Evolutionary conservation across 37 sponge, comb jelly and placozoan genomes (phyloP).

Genomic region (Haliclona indistincta): DNA sequence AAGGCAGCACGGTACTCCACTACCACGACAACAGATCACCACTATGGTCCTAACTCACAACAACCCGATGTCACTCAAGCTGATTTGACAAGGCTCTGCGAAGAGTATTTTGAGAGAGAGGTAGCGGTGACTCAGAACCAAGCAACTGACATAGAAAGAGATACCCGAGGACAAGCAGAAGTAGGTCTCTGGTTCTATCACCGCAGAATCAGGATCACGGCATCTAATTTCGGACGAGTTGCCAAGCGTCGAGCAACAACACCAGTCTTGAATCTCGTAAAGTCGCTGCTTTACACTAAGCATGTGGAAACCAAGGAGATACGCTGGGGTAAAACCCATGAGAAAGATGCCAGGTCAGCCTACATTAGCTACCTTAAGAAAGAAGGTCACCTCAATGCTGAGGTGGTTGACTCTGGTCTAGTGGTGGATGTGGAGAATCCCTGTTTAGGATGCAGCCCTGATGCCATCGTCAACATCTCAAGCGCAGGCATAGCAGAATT

Average conservation of each 20-base stretch:
- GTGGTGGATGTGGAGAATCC: conserved; percentile 1
- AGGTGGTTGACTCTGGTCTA: neutral
- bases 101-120: conserved; percentile 1
- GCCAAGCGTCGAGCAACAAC: neutral
- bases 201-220: conserved; percentile 6
- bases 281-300: conserved; percentile 8
- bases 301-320: neutral
- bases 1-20: neutral
- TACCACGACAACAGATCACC: neutral
- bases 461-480: neutral
- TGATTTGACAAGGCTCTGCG: conserved; percentile 16
- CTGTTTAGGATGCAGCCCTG: conserved; percentile 26
- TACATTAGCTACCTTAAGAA: neutral
- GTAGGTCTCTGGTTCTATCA: neutral
- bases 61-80: conserved; percentile 12
- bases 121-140: neutral
- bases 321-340: conserved; percentile 8
- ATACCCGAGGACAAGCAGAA: neutral
- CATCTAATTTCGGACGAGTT: conserved; percentile 27
- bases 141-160: neutral
- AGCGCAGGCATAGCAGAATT: conserved; percentile 4
- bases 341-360: neutral
- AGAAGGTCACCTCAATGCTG: neutral
- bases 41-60: conserved; percentile 21
- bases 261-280: neutral